Base-by-base conservation (phyloP, 2,888 invertebrate genomes). In the Galerucella nymphaeae region DNA sequence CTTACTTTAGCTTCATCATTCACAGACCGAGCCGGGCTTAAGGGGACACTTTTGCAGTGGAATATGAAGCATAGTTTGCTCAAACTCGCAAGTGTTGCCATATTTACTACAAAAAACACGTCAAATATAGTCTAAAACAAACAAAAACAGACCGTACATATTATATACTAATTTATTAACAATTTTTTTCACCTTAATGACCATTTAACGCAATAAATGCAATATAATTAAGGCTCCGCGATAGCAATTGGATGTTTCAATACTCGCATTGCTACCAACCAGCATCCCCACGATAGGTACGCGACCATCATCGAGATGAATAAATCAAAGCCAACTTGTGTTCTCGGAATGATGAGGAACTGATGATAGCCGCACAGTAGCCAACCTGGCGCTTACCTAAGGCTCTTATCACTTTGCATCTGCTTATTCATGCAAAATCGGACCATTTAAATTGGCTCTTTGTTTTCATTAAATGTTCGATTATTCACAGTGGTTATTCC, bases 381-480 rank as follows among this genome's bases (percentile, higher is more conserved):
- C 77, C 81, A 74, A 77, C 78, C 80, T 80, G 82, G 82, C 82
- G 81, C 82, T 82, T 72, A 77, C 76, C 74, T 71, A 66, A 38
- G 42, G 50, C 66, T 65, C 80, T 81, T 81, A 82, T 82, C 81
- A 74, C 71, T 71, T 73, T 71, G 71, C 81, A 81, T 80, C 80
- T 79, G 63, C 72, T 77, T 82, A 83, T 81, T 82, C 83, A 83
- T 83, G 83, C 82, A 83, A 83, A 75, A 80, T 80, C 80, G 80
- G 79, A 77, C 82, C 80, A 80, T 82, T 83, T 83, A 83, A 83
- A 83, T 83, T 82, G 84, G 82, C 81, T 83, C 83, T 83, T 83
- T 84, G 83, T 83, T 83, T 83, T 83, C 82, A 83, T 83, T 83
- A 83, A 80, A 77, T 75, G 71, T 70, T 72, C 72, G 61, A 68